These are phyloP conservation scores for Python bivittatus DNA, from an alignment of 2,113 vertebrate genomes.

Conservation along the genomic window DNA sequence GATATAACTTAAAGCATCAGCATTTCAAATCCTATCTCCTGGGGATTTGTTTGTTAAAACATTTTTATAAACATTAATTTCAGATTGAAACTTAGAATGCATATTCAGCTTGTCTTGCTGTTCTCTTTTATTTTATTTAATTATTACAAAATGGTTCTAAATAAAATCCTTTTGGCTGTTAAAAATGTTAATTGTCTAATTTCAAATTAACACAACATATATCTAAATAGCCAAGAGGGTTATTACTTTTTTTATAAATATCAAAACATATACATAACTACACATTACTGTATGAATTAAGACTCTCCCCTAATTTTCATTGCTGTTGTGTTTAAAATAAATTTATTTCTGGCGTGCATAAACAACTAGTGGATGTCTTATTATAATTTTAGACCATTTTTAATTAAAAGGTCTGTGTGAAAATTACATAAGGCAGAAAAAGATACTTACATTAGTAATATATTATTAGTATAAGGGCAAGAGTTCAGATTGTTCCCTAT, in stretches of 20 bases:
- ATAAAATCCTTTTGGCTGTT: conserved; percentile 52
- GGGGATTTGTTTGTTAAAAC: conserved; percentile 59
- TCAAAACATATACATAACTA: conserved; percentile 51
- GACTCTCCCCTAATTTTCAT: conserved; percentile 3
- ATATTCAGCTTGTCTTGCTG: conserved; percentile 56
- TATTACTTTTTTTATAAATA: conserved; percentile 48
- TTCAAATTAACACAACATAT: conserved; percentile 11
- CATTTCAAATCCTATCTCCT: conserved; percentile 60
- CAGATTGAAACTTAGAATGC: conserved; percentile 64
- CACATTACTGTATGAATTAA: conserved; percentile 33
- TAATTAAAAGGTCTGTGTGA: neutral
- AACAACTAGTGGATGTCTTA: conserved; percentile 11
- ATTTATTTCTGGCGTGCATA: neutral
- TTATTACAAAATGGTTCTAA: conserved; percentile 64
- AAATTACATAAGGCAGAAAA: conserved; percentile 13
- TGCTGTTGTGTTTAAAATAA: conserved; percentile 47
- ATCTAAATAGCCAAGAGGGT: neutral
- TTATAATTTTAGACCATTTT: neutral
- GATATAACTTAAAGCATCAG: conserved; percentile 59
- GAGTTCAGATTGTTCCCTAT: conserved; percentile 1
- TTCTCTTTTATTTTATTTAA: conserved; percentile 22
- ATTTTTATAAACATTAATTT: conserved; percentile 69
- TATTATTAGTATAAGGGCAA: conserved; percentile 45
- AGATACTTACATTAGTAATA: neutral
- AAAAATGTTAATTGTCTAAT: conserved; percentile 39